These are phyloP conservation scores for Drosophila phalerata DNA, from an alignment of 2,888 invertebrate species.

Conservation along the genomic window DNA sequence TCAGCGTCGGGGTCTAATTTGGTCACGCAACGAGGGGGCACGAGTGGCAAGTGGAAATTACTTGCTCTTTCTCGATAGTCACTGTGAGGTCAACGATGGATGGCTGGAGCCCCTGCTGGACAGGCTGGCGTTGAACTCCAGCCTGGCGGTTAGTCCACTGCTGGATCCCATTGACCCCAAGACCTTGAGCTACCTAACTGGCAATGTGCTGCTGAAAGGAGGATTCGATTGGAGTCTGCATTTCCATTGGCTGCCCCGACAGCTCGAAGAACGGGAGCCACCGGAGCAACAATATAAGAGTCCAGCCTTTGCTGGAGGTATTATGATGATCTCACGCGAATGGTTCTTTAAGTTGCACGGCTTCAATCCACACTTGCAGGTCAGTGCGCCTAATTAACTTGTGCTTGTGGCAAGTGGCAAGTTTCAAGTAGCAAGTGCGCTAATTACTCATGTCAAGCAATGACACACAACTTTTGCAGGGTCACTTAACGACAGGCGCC, in stretches of 20 bases:
- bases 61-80: slow-evolving; percentile 85
- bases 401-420: slow-evolving; percentile 32
- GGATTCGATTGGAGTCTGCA: slow-evolving; percentile 87
- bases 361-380: slow-evolving; percentile 84
- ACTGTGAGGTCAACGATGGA: slow-evolving; percentile 85
- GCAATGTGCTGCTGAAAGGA: slow-evolving; percentile 84
- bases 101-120: slow-evolving; percentile 86
- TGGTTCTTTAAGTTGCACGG: slow-evolving; percentile 84
- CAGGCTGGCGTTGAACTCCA: slow-evolving; percentile 54
- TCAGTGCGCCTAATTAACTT: slow-evolving; percentile 67
- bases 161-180: slow-evolving; percentile 85
- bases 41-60: slow-evolving; percentile 81
- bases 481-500: slow-evolving; percentile 24
- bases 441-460: slow-evolving; percentile 64
- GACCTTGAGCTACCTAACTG: slow-evolving; percentile 84
- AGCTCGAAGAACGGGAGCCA: slow-evolving; percentile 39
- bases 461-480: slow-evolving; percentile 40
- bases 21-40: slow-evolving; percentile 85
- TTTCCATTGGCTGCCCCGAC: slow-evolving; percentile 85
- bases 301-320: slow-evolving; percentile 83
- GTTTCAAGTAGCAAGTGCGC: slow-evolving; percentile 28
- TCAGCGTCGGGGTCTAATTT: slow-evolving; percentile 83
- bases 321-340: slow-evolving; percentile 85
- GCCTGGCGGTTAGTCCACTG: slow-evolving; percentile 84
- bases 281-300: slow-evolving; percentile 67